A percentile compares a stretch with the other conserved stretches of the same genome.
These are phyloP conservation scores for Lochmaea crataegi DNA, from an alignment of 2,888 invertebrate genomes.

Conservation along the genomic window DNA sequence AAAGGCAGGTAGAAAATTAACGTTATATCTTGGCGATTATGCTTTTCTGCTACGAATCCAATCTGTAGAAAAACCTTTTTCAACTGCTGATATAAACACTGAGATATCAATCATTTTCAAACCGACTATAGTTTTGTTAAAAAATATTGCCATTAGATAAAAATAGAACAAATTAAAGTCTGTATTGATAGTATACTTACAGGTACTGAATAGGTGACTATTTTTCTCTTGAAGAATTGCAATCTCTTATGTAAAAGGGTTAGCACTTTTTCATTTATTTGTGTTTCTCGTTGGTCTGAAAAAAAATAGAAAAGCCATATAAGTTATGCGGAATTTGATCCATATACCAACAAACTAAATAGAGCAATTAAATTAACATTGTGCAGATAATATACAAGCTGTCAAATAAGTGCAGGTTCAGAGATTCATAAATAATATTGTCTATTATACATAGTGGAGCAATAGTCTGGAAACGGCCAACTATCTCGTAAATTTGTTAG, in stretches of 20 bases:
- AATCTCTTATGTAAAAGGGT: conserved; percentile 23
- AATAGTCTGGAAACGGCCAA: too few species aligned
- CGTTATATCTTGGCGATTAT: too few species aligned
- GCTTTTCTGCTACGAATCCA: too few species aligned
- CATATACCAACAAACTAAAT: not conserved
- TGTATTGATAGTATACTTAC: conserved; percentile 11
- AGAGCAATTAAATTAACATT: not conserved
- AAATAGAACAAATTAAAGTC: not conserved
- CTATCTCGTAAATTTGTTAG: too few species aligned
- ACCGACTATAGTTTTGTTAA: too few species aligned
- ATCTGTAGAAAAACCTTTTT: too few species aligned
- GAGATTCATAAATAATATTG: too few species aligned
- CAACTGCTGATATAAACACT: too few species aligned
- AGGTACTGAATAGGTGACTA: conserved; percentile 27
- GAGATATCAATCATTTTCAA: too few species aligned
- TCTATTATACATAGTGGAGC: too few species aligned
- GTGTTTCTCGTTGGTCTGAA: not conserved
- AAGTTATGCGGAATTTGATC: not conserved
- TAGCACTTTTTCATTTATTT: not conserved
- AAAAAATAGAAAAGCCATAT: not conserved
- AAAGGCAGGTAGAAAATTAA: too few species aligned
- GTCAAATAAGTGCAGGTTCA: too few species aligned
- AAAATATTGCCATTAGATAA: not conserved
- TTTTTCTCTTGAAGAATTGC: conserved; percentile 31
- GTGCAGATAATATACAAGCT: not conserved